Percentiles rank a stretch among this genome's conserved stretches.
These are phyloP conservation scores for Spatulosminthurus flaviceps DNA, from an alignment of 2,888 invertebrate species.

Conservation along the genomic window DNA sequence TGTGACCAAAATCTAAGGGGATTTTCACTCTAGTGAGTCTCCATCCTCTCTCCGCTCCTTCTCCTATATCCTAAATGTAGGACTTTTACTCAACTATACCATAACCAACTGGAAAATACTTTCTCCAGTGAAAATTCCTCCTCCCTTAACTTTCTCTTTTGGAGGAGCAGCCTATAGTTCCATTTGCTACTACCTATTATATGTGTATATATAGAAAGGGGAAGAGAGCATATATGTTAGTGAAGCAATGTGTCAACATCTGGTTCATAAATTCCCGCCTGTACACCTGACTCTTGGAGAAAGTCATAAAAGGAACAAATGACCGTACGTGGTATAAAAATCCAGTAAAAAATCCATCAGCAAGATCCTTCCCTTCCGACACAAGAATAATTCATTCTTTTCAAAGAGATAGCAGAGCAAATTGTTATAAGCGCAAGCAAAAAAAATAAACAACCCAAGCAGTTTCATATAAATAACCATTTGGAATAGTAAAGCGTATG, in stretches of 20 bases:
- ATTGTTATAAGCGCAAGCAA: not conserved
- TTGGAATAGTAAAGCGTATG: no score
- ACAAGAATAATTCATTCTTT: not conserved
- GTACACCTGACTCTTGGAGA: not conserved
- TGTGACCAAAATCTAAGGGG: not conserved
- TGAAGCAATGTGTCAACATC: slow-evolving; percentile 2
- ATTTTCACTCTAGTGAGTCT: slow-evolving; percentile 14
- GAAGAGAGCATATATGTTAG: not conserved
- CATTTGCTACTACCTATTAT: no score
- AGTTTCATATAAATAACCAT: not conserved
- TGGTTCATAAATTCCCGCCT: slow-evolving; percentile 5
- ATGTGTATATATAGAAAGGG: no score
- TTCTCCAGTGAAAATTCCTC: not conserved
- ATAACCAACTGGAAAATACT: no score
- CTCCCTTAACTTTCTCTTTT: no score
- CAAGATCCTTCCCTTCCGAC: not conserved
- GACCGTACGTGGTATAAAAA: not conserved
- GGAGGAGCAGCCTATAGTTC: no score
- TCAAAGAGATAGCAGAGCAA: not conserved
- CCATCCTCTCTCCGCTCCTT: not conserved
- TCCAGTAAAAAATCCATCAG: not conserved
- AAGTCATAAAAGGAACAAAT: slow-evolving; percentile 12
- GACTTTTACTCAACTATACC: no score
- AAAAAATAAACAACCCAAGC: not conserved
- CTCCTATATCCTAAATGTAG: no score